Percentiles rank a stretch among this genome's conserved stretches.
These are phyloP conservation scores for Turdus rufiventris DNA, from an alignment of 2,113 vertebrate species.

Conservation along the genomic window DNA sequence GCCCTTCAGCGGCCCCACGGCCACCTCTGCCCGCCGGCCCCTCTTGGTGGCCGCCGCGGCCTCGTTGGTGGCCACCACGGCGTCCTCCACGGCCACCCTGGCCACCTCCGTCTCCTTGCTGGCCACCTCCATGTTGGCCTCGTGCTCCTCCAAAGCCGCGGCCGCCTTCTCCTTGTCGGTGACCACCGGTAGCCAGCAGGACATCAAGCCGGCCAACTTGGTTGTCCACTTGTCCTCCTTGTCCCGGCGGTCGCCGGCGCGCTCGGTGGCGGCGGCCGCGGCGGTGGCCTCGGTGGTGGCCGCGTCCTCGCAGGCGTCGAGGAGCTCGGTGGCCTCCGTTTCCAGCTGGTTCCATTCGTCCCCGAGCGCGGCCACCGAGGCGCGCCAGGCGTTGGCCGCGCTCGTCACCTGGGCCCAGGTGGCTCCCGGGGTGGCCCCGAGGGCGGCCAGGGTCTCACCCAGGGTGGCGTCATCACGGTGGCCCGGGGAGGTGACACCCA, in stretches of 20 bases:
- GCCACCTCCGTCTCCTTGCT: too few relatives aligned
- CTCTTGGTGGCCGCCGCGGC: too few relatives aligned
- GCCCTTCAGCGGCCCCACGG: too few relatives aligned
- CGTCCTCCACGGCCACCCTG: rapidly evolving
- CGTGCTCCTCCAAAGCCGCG: too few relatives aligned
- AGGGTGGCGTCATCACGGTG: background rate
- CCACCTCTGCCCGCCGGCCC: too few relatives aligned
- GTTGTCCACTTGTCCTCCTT: too few relatives aligned
- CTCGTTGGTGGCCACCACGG: too few relatives aligned
- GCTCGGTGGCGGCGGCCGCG: rapidly evolving
- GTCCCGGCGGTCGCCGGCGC: rapidly evolving
- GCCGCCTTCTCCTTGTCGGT: too few relatives aligned
- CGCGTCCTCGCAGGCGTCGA: rapidly evolving
- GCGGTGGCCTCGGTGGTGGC: background rate
- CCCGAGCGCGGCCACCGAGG: background rate
- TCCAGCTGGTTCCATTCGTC: background rate
- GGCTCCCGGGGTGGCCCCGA: background rate
- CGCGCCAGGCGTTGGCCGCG: rapidly evolving
- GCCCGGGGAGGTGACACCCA: too few relatives aligned
- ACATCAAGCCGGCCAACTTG: too few relatives aligned
- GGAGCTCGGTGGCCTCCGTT: background rate
- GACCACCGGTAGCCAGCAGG: too few relatives aligned
- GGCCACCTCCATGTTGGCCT: too few relatives aligned
- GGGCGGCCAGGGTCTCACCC: background rate
- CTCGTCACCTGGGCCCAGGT: background rate